Evolutionary conservation across 2,888 invertebrate genomes (phyloP).

Genomic region (Hyposoter dolosus): DNA sequence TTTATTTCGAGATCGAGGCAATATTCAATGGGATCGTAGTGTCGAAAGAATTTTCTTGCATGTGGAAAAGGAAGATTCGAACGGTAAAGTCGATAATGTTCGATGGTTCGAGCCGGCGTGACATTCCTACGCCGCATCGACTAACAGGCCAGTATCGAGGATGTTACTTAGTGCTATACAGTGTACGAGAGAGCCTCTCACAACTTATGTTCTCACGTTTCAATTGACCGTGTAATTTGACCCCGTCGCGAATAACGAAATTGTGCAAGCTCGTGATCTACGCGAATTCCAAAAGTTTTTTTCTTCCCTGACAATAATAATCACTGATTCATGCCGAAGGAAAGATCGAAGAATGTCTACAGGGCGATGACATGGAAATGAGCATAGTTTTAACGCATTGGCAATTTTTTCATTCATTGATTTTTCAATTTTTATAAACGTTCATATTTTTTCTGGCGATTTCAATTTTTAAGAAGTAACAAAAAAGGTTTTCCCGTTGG

Average conservation of each 20-base stretch:
- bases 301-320: neutral
- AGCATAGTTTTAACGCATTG: neutral
- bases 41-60: neutral
- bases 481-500: neutral
- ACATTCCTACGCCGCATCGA: conserved; percentile 28
- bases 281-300: conserved; percentile 4
- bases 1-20: neutral
- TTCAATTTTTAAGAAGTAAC: neutral
- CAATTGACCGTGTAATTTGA: conserved; percentile 16
- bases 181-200: neutral
- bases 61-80: conserved; percentile 20
- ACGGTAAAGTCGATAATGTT: conserved; percentile 43
- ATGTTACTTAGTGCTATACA: neutral
- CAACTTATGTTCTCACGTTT: conserved; percentile 7
- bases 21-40: neutral
- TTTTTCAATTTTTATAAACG: neutral
- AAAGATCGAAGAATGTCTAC: neutral
- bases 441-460: neutral
- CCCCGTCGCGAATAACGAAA: conserved; percentile 24
- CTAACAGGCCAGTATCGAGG: neutral
- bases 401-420: neutral
- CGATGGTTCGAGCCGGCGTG: neutral
- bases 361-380: neutral
- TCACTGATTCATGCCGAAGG: neutral
- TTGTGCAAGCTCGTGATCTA: conserved; percentile 20